Conservation (phyloP, 2,888 invertebrate species). For the Hartigia nigra region DNA sequence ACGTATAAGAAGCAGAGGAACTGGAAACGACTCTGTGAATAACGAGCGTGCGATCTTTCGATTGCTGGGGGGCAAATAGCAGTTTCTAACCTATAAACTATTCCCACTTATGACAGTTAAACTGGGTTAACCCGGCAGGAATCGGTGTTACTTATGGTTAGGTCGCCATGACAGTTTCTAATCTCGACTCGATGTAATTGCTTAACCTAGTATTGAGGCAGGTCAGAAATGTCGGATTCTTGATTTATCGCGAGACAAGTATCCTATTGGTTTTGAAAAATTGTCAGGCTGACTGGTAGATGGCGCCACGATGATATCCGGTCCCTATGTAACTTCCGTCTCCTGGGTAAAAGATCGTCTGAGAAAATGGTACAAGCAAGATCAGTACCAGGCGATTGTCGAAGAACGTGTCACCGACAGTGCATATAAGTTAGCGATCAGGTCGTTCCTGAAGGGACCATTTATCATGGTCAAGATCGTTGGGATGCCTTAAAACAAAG, state of each 20-base stretch:
- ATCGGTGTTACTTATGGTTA: neutral
- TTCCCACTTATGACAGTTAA: neutral
- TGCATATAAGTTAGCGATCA: conserved; percentile 40
- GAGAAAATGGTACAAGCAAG: neutral
- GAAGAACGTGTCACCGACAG: conserved; percentile 38
- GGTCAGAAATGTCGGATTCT: neutral
- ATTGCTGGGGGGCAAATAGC: neutral
- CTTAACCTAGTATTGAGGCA: neutral
- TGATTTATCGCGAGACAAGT: neutral
- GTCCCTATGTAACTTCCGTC: neutral
- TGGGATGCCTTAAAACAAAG: conserved; percentile 62
- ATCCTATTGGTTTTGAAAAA: neutral
- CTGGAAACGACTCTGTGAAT: neutral
- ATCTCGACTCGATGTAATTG: neutral
- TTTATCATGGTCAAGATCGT: conserved; percentile 60
- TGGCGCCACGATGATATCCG: neutral
- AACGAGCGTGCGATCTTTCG: neutral
- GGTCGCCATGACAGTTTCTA: neutral
- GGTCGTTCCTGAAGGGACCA: conserved; percentile 44
- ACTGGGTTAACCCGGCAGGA: neutral
- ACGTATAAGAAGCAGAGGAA: neutral
- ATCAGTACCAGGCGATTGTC: neutral
- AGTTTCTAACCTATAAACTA: neutral
- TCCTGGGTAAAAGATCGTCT: neutral
- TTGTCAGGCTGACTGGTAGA: neutral